Percentiles rank a stretch among this genome's conserved stretches.
phyloP scores from a whole-genome alignment of 1,140 invertebrate genomes.

The Drosophila nebulosa region DNA sequence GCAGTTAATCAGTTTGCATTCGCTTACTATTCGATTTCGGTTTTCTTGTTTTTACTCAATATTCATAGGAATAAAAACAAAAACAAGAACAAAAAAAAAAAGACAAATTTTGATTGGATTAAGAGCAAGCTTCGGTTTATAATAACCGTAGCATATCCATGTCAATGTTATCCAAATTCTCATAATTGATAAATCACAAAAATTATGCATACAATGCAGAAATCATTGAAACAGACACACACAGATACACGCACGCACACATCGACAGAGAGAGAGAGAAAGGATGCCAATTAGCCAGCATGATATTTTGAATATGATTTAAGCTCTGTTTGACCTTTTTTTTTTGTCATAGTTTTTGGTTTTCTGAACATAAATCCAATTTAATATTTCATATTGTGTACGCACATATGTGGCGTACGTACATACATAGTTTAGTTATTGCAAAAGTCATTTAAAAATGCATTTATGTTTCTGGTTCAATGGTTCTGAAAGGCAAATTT shows the following conservation, averaged over 20 bases:
- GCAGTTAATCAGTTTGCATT: background rate
- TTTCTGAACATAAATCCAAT: background rate
- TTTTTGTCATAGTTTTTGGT: background rate
- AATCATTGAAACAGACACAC: background rate
- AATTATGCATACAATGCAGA: slow-evolving; percentile 24
- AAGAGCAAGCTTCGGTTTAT: background rate
- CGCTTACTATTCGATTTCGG: background rate
- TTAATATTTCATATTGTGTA: background rate
- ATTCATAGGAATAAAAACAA: background rate
- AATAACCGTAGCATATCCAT: background rate
- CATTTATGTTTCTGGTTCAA: background rate
- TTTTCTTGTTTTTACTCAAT: background rate
- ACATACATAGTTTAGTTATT: background rate
- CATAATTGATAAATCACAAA: slow-evolving; percentile 2
- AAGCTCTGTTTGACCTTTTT: background rate
- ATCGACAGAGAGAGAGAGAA: background rate
- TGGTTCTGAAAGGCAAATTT: slow-evolving; percentile 13
- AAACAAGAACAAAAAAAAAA: background rate
- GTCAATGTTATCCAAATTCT: slow-evolving; percentile 4
- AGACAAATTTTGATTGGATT: background rate
- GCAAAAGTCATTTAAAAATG: slow-evolving; percentile 7
- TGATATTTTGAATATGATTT: background rate
- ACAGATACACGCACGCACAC: background rate
- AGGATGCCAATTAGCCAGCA: slow-evolving; percentile 38
- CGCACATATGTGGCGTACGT: no score